Percentiles rank a stretch among this genome's conserved stretches.
phyloP scores from a whole-genome alignment of 2,888 invertebrate species.

The Caradrina clavipalpis region DNA sequence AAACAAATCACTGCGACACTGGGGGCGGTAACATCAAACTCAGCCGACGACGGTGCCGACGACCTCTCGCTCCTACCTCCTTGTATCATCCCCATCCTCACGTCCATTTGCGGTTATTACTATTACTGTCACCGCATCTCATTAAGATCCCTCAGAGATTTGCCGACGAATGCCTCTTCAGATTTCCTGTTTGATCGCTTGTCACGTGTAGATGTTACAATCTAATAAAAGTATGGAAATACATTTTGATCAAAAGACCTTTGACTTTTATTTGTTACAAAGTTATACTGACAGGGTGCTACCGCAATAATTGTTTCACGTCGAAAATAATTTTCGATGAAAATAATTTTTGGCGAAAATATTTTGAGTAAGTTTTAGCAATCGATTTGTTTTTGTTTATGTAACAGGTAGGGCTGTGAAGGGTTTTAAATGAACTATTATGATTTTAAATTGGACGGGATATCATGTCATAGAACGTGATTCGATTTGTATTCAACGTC shows the following conservation, averaged over 20 bases:
- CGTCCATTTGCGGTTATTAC: slow-evolving; percentile 79
- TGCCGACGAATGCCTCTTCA: slow-evolving; percentile 58
- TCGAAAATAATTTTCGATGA: slow-evolving; percentile 6
- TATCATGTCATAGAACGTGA: neutral
- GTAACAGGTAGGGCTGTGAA: too few relatives aligned
- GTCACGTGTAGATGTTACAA: slow-evolving; percentile 34
- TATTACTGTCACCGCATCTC: slow-evolving; percentile 77
- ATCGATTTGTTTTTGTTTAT: neutral
- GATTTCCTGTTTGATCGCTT: slow-evolving; percentile 24
- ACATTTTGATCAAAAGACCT: slow-evolving; percentile 43
- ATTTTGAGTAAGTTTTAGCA: slow-evolving; percentile 11
- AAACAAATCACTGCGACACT: slow-evolving; percentile 61
- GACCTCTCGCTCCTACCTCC: slow-evolving; percentile 20
- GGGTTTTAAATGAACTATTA: too few relatives aligned
- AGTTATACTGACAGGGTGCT: slow-evolving; percentile 5
- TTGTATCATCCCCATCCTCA: slow-evolving; percentile 50
- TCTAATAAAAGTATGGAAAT: slow-evolving; percentile 61
- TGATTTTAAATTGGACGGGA: too few relatives aligned
- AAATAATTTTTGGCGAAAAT: neutral
- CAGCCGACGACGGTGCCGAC: slow-evolving; percentile 37
- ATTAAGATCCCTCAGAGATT: slow-evolving; percentile 74
- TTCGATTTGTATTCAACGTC: neutral
- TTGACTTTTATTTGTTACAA: slow-evolving; percentile 1
- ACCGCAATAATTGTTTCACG: slow-evolving; percentile 10
- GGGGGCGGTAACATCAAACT: slow-evolving; percentile 52